Conservation (phyloP, 2,113 vertebrate species). For the Antechinus stuartii region DNA sequence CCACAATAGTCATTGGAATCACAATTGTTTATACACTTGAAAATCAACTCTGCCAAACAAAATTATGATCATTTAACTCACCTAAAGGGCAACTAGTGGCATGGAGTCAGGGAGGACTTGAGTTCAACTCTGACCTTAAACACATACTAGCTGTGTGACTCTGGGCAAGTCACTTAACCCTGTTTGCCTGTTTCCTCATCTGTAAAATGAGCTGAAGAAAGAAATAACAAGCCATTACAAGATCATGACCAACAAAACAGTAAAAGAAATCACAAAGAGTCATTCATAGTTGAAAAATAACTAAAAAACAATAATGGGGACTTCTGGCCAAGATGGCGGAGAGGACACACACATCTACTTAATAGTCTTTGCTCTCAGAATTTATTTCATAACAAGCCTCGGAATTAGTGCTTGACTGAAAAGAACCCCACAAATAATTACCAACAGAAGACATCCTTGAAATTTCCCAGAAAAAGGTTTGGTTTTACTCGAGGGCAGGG, state of each 20-base stretch:
- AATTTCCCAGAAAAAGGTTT: no score
- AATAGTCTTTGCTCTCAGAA: no score
- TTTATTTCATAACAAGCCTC: no score
- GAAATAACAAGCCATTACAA: neutral
- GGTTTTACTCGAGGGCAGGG: no score
- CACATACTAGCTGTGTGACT: neutral
- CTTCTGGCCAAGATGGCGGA: no score
- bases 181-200: neutral
- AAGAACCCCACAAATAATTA: no score
- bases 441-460: no score
- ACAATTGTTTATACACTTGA: neutral
- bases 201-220: neutral
- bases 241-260: neutral
- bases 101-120: neutral
- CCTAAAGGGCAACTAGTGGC: neutral
- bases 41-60: neutral
- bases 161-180: neutral
- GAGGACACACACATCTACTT: no score
- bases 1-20: neutral
- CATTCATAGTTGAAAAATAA: neutral
- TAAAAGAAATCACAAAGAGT: no score
- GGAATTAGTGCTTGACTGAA: no score
- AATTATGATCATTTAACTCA: neutral
- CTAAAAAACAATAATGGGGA: neutral
- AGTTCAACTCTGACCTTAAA: no score